phyloP scores from a whole-genome alignment of 1,140 invertebrate genomes.

The Potamilus streckersoni region DNA sequence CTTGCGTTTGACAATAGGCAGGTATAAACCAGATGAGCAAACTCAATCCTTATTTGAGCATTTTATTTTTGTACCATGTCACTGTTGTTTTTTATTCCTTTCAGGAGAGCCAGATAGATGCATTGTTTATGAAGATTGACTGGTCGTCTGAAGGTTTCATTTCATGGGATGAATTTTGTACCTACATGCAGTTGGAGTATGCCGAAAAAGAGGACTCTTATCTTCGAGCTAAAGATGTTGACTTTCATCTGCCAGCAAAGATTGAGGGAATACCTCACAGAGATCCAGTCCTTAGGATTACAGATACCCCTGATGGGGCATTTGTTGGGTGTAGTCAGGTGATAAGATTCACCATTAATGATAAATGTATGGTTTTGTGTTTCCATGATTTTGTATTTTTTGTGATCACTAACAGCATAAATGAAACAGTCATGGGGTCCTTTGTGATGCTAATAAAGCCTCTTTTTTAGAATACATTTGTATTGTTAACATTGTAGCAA shows the following conservation, averaged over 20 bases:
- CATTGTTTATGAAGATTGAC: conserved; percentile 68
- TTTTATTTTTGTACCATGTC: background rate
- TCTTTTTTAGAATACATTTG: too few relatives aligned
- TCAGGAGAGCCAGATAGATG: conserved; percentile 64
- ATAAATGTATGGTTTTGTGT: background rate
- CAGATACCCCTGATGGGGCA: conserved; percentile 60
- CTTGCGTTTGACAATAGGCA: too few relatives aligned
- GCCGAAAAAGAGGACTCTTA: conserved; percentile 67
- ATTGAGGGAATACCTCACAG: conserved; percentile 61
- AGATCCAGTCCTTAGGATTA: conserved; percentile 61
- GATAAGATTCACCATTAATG: background rate
- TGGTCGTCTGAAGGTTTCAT: conserved; percentile 65
- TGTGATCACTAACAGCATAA: too few relatives aligned
- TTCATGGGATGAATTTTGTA: conserved; percentile 69
- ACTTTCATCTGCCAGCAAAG: conserved; percentile 65
- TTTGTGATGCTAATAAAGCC: too few relatives aligned
- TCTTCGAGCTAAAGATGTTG: conserved; percentile 60
- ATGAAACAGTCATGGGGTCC: too few relatives aligned
- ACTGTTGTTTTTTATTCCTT: background rate
- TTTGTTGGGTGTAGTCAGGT: conserved; percentile 66
- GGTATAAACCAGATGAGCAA: too few relatives aligned
- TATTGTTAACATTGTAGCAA: too few relatives aligned
- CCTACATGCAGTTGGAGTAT: conserved; percentile 68
- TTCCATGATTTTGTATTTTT: background rate
- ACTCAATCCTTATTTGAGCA: too few relatives aligned